Evolutionary conservation across 2,113 vertebrate species (phyloP).

Genomic region (Notothenia rossii): DNA sequence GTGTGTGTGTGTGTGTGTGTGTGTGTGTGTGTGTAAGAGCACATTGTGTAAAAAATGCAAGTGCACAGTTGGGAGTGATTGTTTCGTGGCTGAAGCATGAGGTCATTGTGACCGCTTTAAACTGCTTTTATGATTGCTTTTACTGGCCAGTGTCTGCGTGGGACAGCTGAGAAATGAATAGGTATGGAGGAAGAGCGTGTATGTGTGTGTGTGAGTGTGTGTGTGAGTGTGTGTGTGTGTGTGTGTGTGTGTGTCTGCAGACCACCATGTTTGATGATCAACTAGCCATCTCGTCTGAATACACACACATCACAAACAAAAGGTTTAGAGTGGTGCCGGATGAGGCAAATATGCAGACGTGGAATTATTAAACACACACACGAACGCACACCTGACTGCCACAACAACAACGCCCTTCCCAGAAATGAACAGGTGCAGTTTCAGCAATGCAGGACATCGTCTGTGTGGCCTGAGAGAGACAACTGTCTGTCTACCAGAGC

Average conservation of each 20-base stretch:
- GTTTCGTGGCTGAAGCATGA: conserved; percentile 69
- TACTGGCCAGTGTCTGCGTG: conserved; percentile 46
- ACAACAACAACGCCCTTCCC: conserved; percentile 47
- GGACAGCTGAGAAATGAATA: conserved; percentile 64
- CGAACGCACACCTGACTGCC: conserved; percentile 26
- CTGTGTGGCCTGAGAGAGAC: conserved; percentile 36
- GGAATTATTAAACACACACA: conserved; percentile 32
- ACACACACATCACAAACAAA: conserved; percentile 23
- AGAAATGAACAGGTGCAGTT: conserved; percentile 59
- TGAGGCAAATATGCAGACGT: conserved; percentile 51
- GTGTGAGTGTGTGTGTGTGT: no score
- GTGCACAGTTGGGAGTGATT: conserved; percentile 54
- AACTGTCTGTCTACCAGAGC: not conserved
- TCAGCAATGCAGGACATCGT: conserved; percentile 18
- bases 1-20: conserved; percentile 12
- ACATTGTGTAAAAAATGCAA: conserved; percentile 1
- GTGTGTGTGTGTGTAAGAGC: conserved; percentile 10
- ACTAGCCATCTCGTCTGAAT: conserved; percentile 30
- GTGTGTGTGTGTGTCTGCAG: conserved; percentile 16
- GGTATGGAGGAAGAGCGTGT: conserved; percentile 32
- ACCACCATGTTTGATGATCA: conserved; percentile 62
- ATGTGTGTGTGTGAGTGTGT: not conserved
- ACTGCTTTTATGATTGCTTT: conserved; percentile 66
- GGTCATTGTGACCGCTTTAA: conserved; percentile 64
- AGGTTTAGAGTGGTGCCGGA: conserved; percentile 19